A percentile compares a stretch with the other conserved stretches of the same genome.
Evolutionary conservation across 2,113 vertebrate species (phyloP).

Genomic region (Chrysochloris asiatica): DNA sequence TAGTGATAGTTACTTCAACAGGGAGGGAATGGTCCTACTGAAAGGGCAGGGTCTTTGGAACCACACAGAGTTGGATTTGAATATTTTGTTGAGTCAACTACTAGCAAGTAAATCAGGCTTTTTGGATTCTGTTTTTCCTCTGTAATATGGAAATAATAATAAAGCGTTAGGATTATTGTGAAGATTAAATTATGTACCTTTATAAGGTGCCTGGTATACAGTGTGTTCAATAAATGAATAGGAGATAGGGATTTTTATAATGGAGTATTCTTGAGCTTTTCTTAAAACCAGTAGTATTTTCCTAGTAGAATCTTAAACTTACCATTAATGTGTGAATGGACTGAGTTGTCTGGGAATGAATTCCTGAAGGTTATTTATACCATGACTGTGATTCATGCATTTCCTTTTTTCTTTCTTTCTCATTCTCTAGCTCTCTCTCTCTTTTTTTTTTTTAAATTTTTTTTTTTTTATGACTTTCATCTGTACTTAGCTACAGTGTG

Average conservation of each 20-base stretch:
- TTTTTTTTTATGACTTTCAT: slow-evolving; percentile 65
- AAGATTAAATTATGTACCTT: slow-evolving; percentile 17
- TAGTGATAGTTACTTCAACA: neutral
- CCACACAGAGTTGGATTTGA: slow-evolving; percentile 7
- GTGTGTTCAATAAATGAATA: slow-evolving; percentile 39
- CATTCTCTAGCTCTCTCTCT: too few relatives aligned
- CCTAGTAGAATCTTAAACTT: slow-evolving; percentile 14
- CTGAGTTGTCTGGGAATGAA: slow-evolving; percentile 63
- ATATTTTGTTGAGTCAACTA: slow-evolving; percentile 1
- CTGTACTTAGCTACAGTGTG: slow-evolving; percentile 52
- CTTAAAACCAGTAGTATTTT: slow-evolving; percentile 35
- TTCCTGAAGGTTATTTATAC: slow-evolving; percentile 70
- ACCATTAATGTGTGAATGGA: slow-evolving; percentile 62
- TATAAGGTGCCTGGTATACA: neutral
- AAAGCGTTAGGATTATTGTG: neutral
- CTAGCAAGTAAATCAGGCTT: slow-evolving; percentile 25
- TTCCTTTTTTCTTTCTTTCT: too few relatives aligned
- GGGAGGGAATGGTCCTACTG: neutral
- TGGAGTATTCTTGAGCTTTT: neutral
- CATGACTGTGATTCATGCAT: slow-evolving; percentile 57
- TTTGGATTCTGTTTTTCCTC: neutral
- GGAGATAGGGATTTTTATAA: slow-evolving; percentile 31
- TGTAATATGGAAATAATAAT: slow-evolving; percentile 16
- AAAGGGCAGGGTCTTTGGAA: slow-evolving; percentile 11
- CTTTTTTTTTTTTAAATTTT: too few relatives aligned